Evolutionary conservation across 2,113 vertebrate species (phyloP).

Genomic region (Macquaria australasica): DNA sequence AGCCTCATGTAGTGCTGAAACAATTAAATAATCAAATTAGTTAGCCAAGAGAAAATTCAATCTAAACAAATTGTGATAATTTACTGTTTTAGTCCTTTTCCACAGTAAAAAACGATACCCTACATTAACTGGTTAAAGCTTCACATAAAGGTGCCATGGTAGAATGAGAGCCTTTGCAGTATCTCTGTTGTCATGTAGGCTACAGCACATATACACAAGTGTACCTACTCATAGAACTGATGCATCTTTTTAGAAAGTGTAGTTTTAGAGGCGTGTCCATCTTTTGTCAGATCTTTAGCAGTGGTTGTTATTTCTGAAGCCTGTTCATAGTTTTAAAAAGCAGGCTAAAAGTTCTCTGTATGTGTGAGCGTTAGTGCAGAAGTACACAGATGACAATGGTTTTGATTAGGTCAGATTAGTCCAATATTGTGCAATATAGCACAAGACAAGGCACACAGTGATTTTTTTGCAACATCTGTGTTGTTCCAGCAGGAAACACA

Average conservation of each 20-base stretch:
- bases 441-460: not conserved
- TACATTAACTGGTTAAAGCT: not conserved
- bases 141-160: not conserved
- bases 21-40: not conserved
- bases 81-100: not conserved
- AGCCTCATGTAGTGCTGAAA: not conserved
- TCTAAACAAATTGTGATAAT: not conserved
- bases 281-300: not conserved
- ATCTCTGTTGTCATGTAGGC: not conserved
- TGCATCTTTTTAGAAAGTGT: not conserved
- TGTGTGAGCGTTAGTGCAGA: not conserved
- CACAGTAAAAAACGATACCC: not conserved
- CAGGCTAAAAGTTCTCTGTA: not conserved
- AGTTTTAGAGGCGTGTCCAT: not conserved
- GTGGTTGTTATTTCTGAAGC: not conserved
- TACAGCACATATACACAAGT: not conserved
- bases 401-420: not conserved
- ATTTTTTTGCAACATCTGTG: constrained; percentile 9
- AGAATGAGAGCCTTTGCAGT: not conserved
- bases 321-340: not conserved
- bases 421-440: constrained; percentile 42
- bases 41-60: not conserved
- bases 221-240: not conserved
- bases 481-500: not conserved
- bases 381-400: not conserved